Evolutionary conservation across 2,888 invertebrate species (phyloP), one percentile per base, ranked within the genome.

Genomic region (Capitulum mitella): DNA sequence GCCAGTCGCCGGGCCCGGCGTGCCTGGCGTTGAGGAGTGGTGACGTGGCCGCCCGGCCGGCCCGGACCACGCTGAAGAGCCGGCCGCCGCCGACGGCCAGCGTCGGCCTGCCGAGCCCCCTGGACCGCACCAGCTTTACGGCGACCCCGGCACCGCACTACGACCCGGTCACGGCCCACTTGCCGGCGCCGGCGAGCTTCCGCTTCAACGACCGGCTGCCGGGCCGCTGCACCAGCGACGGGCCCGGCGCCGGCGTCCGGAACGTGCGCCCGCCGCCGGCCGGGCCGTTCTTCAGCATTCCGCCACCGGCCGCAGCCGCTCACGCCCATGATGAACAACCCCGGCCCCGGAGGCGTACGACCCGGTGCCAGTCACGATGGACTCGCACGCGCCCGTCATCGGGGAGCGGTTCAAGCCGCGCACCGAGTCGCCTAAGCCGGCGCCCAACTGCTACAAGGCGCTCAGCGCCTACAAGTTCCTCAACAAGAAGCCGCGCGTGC

Each of bases 81-180:
- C 40, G 19, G 70, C 70, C 37, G 26, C 6, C 70, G 37, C 22
- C 70, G 26, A 10, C 26, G 22, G 70, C 12, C 70, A 40, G 34
- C 14, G 22, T 70, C 26, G 70, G 70, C 40, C 70, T 40, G 70
- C 70, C 37, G 26, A 70, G 26, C 40, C 70, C 40, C 3, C 70
- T 70, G 10, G 70, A 70, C 70, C 37, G n/a, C 26, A 37, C 37
- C 37, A 19, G 5, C 26, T 19, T 40, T 26, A 40, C 70, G 10
- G 26, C 6, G n/a, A 58, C 70, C 8, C 70, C 70, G 40, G 70
- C 37, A 40, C 70, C 70, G 22, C 1, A 16, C 26, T 70, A 70
- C 40, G 70, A 40, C 40, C 70, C 70, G 26, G 40, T 70, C 26
- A 70, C 70, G 22, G 70, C 70, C 10, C 70, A 70, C 70, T 40